phyloP scores from a whole-genome alignment of 1,140 invertebrate genomes.

The Drosophila carrolli region DNA sequence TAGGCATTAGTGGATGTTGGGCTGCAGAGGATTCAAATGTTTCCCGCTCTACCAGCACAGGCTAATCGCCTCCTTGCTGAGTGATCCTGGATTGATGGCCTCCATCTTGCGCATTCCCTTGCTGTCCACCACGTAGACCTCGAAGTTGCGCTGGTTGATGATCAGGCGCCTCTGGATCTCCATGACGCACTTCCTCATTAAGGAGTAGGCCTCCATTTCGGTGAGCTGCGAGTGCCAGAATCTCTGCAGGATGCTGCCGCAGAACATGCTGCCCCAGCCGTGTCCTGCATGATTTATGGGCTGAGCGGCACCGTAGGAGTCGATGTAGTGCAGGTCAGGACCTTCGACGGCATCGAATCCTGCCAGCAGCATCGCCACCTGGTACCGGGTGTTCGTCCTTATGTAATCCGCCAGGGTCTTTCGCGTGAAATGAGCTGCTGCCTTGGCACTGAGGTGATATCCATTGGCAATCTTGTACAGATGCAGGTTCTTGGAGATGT shows the following conservation, averaged over 20 bases:
- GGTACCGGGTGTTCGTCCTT: constrained; percentile 90
- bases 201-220: constrained; percentile 91
- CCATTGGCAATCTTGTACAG: constrained; percentile 99
- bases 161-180: constrained; percentile 96
- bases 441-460: constrained; percentile 96
- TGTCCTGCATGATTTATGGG: constrained; percentile 96
- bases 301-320: constrained; percentile 93
- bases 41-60: constrained; percentile 4
- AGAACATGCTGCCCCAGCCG: constrained; percentile 97
- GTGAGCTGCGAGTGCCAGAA: constrained; percentile 92
- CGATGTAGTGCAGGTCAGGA: constrained; percentile 92
- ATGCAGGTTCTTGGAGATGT: constrained; percentile 98
- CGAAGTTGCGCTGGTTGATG: constrained; percentile 96
- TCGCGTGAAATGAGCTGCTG: constrained; percentile 96
- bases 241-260: constrained; percentile 95
- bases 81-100: constrained; percentile 85
- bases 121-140: constrained; percentile 93
- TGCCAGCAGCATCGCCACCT: constrained; percentile 83
- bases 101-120: constrained; percentile 92
- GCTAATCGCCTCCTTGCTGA: constrained; percentile 23
- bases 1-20: constrained; percentile 7
- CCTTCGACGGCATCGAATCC: constrained; percentile 91
- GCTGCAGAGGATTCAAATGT: constrained; percentile 1
- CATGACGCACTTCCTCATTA: constrained; percentile 94
- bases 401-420: constrained; percentile 97